These are phyloP conservation scores for Halcyon leucocephala DNA, from an alignment of 2,797 vertebrate genomes.

Conservation along the genomic window DNA sequence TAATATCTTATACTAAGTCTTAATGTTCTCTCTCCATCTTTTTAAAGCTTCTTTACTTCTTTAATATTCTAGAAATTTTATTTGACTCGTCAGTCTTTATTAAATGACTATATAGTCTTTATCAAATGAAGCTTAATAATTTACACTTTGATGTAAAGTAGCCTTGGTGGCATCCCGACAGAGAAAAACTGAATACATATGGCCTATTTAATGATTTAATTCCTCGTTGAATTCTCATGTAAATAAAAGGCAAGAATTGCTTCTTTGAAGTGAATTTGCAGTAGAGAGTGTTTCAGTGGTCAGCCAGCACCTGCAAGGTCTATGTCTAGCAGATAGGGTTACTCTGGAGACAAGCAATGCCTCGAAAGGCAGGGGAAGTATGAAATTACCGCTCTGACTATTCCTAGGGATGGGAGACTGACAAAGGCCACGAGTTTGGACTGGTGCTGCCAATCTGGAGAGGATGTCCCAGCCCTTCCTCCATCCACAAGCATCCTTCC, in stretches of 20 bases:
- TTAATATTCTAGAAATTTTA: not conserved
- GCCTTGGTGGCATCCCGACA: not conserved
- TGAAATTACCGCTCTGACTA: not conserved
- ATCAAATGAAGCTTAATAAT: not conserved
- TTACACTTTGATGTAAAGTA: not conserved
- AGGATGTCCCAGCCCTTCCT: not conserved
- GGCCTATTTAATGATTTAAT: not conserved
- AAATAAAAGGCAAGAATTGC: not conserved
- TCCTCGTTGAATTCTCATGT: not conserved
- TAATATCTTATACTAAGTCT: not conserved
- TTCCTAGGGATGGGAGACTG: not conserved
- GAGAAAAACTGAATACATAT: not conserved
- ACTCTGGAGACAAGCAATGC: not conserved
- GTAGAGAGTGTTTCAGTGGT: rapidly evolving
- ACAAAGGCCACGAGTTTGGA: not conserved
- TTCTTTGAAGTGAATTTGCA: not conserved
- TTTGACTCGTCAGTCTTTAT: not conserved
- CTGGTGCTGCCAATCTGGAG: not conserved
- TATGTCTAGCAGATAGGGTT: not conserved
- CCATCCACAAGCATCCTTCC: not conserved
- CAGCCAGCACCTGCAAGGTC: not conserved
- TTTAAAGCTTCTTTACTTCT: not conserved
- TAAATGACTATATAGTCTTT: not conserved
- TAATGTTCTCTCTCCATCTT: not conserved
- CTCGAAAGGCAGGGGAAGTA: not conserved